phyloP scores from a whole-genome alignment of 1,140 invertebrate species.

The Neomicropteryx cornuta region DNA sequence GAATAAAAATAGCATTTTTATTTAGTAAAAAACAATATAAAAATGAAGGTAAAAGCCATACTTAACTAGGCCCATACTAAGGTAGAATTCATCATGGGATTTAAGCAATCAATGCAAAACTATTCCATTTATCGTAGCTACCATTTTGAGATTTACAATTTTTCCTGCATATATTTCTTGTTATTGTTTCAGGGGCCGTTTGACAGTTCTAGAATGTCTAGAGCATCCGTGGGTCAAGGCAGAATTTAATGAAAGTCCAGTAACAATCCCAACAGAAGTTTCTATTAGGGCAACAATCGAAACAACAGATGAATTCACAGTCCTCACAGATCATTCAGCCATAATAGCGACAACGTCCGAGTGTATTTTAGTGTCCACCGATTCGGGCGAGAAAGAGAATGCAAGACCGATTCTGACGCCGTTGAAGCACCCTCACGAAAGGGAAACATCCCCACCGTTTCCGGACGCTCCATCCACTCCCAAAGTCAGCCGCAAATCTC shows the following conservation, averaged over 20 bases:
- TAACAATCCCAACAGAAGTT: conserved; percentile 18
- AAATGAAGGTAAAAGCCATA: no score
- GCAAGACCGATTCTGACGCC: no score
- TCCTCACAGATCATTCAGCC: conserved; percentile 2
- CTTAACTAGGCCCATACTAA: no score
- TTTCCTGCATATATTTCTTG: background rate
- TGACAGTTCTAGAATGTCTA: conserved; percentile 49
- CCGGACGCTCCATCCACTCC: conserved; percentile 48
- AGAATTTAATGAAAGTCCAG: no score
- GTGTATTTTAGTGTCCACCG: no score
- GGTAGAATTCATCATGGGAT: no score
- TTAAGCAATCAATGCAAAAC: no score
- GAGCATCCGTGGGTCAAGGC: conserved; percentile 48
- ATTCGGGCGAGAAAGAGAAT: no score
- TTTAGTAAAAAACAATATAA: no score
- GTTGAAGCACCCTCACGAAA: conserved; percentile 31
- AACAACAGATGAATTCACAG: conserved; percentile 20
- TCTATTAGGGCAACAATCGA: no score
- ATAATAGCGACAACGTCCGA: conserved; percentile 8
- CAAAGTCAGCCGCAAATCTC: conserved; percentile 40
- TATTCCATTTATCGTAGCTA: no score
- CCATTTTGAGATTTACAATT: background rate
- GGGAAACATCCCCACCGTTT: conserved; percentile 33
- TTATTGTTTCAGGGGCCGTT: conserved; percentile 36
- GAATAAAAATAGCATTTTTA: no score